Conservation (phyloP, 2,797 vertebrate species). For the Poliocrania exsul region DNA sequence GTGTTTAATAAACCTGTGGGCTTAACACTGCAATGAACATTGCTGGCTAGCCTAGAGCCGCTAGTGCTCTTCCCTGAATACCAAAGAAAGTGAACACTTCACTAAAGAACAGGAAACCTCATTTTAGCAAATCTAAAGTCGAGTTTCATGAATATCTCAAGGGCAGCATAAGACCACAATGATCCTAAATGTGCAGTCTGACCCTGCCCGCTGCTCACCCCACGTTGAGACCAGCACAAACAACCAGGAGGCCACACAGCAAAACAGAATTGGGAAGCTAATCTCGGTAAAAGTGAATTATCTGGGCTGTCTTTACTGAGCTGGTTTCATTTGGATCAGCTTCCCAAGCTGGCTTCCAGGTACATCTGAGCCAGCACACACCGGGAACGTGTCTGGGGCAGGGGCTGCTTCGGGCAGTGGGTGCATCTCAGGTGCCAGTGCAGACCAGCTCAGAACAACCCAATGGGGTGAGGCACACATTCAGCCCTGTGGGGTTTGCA, state of each 20-base stretch:
- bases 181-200: neutral
- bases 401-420: neutral
- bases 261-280: neutral
- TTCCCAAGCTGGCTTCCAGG: neutral
- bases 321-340: neutral
- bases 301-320: neutral
- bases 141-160: neutral
- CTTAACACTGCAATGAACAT: neutral
- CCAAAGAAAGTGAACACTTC: neutral
- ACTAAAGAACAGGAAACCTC: slow-evolving; percentile 36
- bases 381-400: neutral
- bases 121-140: slow-evolving; percentile 15
- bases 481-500: accelerated
- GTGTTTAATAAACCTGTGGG: neutral
- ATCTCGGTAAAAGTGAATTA: neutral
- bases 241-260: neutral
- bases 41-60: neutral
- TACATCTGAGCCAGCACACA: neutral
- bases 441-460: neutral
- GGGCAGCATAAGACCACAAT: neutral
- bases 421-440: accelerated
- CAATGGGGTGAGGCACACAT: accelerated
- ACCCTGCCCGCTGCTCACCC: neutral
- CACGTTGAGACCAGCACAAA: neutral
- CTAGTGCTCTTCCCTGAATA: neutral